Evolutionary conservation across 2,113 vertebrate species (phyloP), one percentile per base, ranked within the genome.

Genomic region (Elephas maximus): DNA sequence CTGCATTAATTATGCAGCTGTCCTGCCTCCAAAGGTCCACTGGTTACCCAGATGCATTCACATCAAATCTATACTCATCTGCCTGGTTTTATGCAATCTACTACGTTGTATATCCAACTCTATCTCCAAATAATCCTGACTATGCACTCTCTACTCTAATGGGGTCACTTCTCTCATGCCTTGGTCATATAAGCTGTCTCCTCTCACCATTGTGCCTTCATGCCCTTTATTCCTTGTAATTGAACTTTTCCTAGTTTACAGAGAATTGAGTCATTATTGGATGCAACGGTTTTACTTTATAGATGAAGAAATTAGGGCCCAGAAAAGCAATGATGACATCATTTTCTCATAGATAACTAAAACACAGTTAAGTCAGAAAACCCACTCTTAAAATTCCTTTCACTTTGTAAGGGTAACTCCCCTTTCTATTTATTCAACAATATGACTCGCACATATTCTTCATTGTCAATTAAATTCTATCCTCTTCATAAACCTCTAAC

Each of bases 321-420:
- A 53, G 69, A 48, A 90, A 84, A 69, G 6, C 33, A 76, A 18
- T 53, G 18, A 77, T 77, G 33, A 26, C 28, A n/a, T 92, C 41
- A 91, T 88, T 90, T 88, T 85, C 44, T 86, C 67, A 65, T 30
- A 37, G 82, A 24, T 80, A 88, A 88, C 91, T 60, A 81, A 96
- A 88, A 73, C 23, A 74, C 2, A 37, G 21, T 10, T 10, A 51
- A 12, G 5, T 65, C 18, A 81, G 57, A 92, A 85, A 85, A 30
- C 2, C 5, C 30, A 26, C 28, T 33, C 26, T 83, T 90, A 81
- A 2, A 44, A 83, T n/a, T 15, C 12, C 15, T 81, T 85, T n/a
- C 7, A 8, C 20, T 28, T n/a, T 41, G 1, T 28, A 7, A 69
- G 14, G 23, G 28, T 53, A 53, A 20, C 9, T 8, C 1, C 15